A percentile compares a stretch with the other conserved stretches of the same genome.
Conservation (phyloP, 1,140 invertebrate species). For the Ostrea edulis region DNA sequence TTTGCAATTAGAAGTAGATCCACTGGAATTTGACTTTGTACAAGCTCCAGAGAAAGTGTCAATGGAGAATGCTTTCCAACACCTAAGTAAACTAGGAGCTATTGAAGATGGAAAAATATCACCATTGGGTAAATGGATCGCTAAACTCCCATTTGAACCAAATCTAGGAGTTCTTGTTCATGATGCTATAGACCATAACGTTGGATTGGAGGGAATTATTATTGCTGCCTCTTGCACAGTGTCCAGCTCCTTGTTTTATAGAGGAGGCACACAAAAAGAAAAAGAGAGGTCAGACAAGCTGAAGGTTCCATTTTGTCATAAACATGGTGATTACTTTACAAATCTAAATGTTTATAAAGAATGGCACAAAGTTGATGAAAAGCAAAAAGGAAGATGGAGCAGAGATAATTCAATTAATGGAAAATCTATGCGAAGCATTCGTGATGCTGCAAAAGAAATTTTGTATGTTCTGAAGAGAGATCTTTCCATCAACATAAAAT, state of each 20-base stretch:
- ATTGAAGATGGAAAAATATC: slow-evolving; percentile 69
- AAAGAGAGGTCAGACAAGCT: slow-evolving; percentile 82
- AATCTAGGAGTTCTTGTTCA: slow-evolving; percentile 65
- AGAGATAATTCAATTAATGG: slow-evolving; percentile 69
- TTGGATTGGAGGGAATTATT: slow-evolving; percentile 83
- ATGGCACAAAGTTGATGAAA: slow-evolving; percentile 65
- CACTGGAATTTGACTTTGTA: slow-evolving; percentile 73
- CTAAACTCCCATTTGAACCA: slow-evolving; percentile 73
- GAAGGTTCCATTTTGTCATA: slow-evolving; percentile 87
- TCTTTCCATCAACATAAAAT: slow-evolving; percentile 49
- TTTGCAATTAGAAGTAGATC: slow-evolving; percentile 67
- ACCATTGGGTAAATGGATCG: slow-evolving; percentile 71
- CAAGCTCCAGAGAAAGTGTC: slow-evolving; percentile 64
- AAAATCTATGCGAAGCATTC: slow-evolving; percentile 66
- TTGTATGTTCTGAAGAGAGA: slow-evolving; percentile 66
- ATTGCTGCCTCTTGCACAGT: slow-evolving; percentile 64
- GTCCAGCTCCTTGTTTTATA: slow-evolving; percentile 65
- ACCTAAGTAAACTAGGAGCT: slow-evolving; percentile 69
- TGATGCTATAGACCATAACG: slow-evolving; percentile 59
- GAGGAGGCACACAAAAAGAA: slow-evolving; percentile 80
- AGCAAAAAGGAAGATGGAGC: slow-evolving; percentile 70
- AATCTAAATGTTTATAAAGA: slow-evolving; percentile 92
- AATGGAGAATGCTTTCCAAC: slow-evolving; percentile 64
- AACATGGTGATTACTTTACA: slow-evolving; percentile 94
- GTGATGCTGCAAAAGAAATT: slow-evolving; percentile 69